Conservation (phyloP, 2,888 invertebrate genomes). For the Pollenia griseotomentosa region DNA sequence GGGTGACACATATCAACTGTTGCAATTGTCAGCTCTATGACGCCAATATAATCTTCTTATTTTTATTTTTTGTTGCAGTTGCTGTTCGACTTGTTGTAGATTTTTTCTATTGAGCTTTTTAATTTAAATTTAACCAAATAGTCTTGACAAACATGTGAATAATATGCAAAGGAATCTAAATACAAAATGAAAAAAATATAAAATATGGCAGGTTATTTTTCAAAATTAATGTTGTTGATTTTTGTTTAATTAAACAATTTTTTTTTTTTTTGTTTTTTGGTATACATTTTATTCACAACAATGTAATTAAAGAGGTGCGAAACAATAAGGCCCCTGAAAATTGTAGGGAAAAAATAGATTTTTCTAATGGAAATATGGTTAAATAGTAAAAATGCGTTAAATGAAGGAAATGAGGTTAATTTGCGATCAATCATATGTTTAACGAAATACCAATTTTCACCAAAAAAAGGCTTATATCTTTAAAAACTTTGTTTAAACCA, state of each 20-base stretch:
- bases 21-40: constrained; percentile 31
- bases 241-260: constrained; percentile 8
- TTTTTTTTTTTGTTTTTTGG: constrained; percentile 8
- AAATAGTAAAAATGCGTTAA: too few species aligned
- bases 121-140: constrained; percentile 60
- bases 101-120: constrained; percentile 42
- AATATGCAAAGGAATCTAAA: constrained; percentile 33
- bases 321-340: neutral
- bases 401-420: too few species aligned
- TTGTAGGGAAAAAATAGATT: too few species aligned
- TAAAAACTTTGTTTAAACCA: too few species aligned
- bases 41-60: constrained; percentile 55
- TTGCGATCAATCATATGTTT: too few species aligned
- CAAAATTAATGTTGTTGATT: neutral
- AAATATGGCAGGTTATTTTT: neutral
- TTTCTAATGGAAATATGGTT: too few species aligned
- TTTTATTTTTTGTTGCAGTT: constrained; percentile 16
- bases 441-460: too few species aligned
- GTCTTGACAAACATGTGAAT: constrained; percentile 54
- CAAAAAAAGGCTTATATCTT: too few species aligned
- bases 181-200: constrained; percentile 1
- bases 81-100: neutral
- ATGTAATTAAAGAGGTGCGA: neutral
- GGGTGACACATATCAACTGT: constrained; percentile 58
- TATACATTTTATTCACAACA: neutral